Evolutionary conservation across 1,140 invertebrate species (phyloP).

Genomic region (Conopomorpha cramerella): DNA sequence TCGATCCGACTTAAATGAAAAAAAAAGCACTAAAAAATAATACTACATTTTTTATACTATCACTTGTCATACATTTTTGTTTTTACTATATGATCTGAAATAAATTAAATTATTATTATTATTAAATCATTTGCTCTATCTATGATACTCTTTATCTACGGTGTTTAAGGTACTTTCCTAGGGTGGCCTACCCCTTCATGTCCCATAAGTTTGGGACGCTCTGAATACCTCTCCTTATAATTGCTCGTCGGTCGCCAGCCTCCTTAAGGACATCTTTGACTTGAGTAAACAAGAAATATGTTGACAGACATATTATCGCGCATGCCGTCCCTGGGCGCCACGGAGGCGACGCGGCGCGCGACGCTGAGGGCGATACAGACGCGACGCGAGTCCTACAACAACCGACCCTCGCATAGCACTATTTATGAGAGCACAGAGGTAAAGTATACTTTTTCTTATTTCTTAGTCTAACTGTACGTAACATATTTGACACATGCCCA

Average conservation of each 20-base stretch:
- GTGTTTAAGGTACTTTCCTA: neutral
- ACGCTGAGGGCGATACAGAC: constrained; percentile 82
- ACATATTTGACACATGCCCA: neutral
- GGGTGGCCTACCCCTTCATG: neutral
- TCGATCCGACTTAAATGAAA: too few relatives aligned
- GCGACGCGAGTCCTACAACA: constrained; percentile 79
- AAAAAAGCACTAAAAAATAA: too few relatives aligned
- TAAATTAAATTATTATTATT: too few relatives aligned
- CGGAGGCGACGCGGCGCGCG: constrained; percentile 76
- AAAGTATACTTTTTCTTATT: constrained; percentile 7
- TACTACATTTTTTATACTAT: too few relatives aligned
- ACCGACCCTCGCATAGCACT: constrained; percentile 72
- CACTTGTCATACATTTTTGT: too few relatives aligned
- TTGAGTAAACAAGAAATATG: too few relatives aligned
- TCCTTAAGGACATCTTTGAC: too few relatives aligned
- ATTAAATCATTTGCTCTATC: too few relatives aligned
- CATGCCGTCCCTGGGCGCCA: constrained; percentile 75
- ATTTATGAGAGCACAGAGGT: constrained; percentile 49
- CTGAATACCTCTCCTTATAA: neutral
- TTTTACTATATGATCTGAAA: too few relatives aligned
- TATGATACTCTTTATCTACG: too few relatives aligned
- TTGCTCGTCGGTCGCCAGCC: too few relatives aligned
- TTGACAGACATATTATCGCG: constrained; percentile 23
- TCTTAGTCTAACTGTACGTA: neutral
- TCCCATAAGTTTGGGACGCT: neutral